These are phyloP conservation scores for Punctoribates punctum DNA, from an alignment of 2,888 invertebrate species.

Conservation along the genomic window DNA sequence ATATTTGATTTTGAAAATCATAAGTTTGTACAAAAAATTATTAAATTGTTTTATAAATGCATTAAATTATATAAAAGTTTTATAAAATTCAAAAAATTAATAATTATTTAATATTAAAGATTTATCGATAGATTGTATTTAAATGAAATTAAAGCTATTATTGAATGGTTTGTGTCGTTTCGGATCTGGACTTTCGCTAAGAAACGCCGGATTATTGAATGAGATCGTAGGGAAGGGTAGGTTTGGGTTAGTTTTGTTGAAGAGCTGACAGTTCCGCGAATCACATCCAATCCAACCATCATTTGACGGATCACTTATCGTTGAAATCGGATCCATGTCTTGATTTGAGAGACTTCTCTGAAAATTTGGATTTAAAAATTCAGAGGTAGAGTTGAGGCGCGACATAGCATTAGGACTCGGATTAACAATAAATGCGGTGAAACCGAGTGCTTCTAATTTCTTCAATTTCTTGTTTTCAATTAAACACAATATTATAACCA, in stretches of 20 bases:
- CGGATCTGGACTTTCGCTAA: conserved; percentile 20
- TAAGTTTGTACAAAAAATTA: too few relatives aligned
- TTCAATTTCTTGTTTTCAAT: conserved; percentile 12
- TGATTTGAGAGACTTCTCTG: not conserved
- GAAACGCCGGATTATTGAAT: conserved; percentile 27
- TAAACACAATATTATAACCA: not conserved
- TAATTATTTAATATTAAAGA: too few relatives aligned
- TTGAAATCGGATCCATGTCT: not conserved
- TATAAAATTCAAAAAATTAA: too few relatives aligned
- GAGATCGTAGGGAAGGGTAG: not conserved
- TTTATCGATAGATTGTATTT: not conserved
- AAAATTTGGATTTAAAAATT: conserved; percentile 2
- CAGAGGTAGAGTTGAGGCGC: not conserved
- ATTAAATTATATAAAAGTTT: too few relatives aligned
- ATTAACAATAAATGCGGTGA: not conserved
- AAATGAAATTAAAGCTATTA: conserved; percentile 7
- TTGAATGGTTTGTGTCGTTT: not conserved
- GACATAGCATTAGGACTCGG: not conserved
- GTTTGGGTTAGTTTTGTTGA: not conserved
- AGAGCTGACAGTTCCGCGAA: not conserved
- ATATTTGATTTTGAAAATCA: too few relatives aligned
- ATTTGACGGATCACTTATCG: not conserved
- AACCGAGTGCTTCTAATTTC: conserved; percentile 3
- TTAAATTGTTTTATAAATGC: too few relatives aligned
- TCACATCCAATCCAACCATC: not conserved